Evolutionary conservation across 2,888 invertebrate genomes (phyloP).

Genomic region (Archips crataeganus): DNA sequence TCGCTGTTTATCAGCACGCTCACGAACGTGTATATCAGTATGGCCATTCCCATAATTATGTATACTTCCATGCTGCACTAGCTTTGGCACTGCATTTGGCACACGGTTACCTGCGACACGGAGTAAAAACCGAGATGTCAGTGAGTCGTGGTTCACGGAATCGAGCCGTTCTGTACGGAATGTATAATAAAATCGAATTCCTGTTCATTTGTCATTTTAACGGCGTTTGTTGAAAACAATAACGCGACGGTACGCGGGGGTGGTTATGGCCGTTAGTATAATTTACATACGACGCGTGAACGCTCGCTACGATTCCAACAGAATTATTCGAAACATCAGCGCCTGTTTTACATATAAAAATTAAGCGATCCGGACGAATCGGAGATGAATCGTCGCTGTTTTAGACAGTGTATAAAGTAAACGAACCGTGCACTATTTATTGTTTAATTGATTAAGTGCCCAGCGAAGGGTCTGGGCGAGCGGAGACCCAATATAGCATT

Average conservation of each 20-base stretch:
- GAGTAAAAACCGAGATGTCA: constrained; percentile 16
- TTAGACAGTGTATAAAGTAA: not conserved
- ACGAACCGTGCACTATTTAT: constrained; percentile 15
- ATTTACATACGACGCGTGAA: constrained; percentile 65
- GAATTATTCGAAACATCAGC: constrained; percentile 64
- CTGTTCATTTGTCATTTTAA: constrained; percentile 65
- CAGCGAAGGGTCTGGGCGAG: constrained; percentile 11
- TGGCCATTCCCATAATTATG: constrained; percentile 73
- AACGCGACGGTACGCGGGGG: constrained; percentile 28
- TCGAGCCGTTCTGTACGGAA: constrained; percentile 22
- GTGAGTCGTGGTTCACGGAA: not conserved
- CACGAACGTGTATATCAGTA: constrained; percentile 71
- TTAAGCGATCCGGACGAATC: constrained; percentile 37
- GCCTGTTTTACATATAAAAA: constrained; percentile 64
- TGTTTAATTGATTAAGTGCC: constrained; percentile 28
- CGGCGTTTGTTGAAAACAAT: constrained; percentile 54
- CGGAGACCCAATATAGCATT: constrained; percentile 23
- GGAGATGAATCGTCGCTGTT: not conserved
- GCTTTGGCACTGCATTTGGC: constrained; percentile 56
- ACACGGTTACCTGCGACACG: constrained; percentile 38
- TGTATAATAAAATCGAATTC: constrained; percentile 53
- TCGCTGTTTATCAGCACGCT: constrained; percentile 67
- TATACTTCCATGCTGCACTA: constrained; percentile 74
- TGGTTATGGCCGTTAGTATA: constrained; percentile 46
- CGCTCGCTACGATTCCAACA: constrained; percentile 52